Evolutionary conservation across 2,797 vertebrate genomes (phyloP).

Genomic region (Pelochelys cantorii): DNA sequence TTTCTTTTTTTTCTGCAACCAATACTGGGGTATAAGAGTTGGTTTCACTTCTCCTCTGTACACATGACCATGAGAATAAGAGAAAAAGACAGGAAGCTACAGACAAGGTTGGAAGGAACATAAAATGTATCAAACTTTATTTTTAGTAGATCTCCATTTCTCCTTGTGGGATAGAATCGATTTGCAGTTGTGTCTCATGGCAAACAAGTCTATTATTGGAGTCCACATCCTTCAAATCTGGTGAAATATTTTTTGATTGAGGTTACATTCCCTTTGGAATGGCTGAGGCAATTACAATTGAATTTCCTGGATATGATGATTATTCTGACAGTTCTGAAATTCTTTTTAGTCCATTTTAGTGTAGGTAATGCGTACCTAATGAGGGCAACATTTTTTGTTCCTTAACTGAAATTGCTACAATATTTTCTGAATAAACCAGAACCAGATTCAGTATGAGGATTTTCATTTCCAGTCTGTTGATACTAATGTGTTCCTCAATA

Average conservation of each 20-base stretch:
- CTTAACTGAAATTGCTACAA: neutral
- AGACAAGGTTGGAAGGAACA: neutral
- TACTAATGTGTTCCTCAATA: neutral
- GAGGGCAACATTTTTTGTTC: neutral
- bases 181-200: neutral
- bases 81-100: neutral
- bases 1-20: neutral
- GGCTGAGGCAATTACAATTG: neutral
- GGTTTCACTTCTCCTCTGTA: neutral
- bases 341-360: neutral
- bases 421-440: neutral
- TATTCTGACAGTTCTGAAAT: neutral
- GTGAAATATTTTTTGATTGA: neutral
- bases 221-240: neutral
- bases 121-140: neutral
- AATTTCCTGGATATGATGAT: neutral
- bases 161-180: neutral
- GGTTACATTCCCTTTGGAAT: neutral
- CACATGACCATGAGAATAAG: neutral
- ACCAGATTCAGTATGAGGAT: neutral
- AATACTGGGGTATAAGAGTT: neutral
- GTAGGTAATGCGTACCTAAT: neutral
- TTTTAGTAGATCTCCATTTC: neutral
- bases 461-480: neutral
- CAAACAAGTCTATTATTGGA: neutral